Percentiles rank a stretch among this genome's conserved stretches.
phyloP scores from a whole-genome alignment of 2,113 vertebrate genomes.

The Epinephelus lanceolatus region DNA sequence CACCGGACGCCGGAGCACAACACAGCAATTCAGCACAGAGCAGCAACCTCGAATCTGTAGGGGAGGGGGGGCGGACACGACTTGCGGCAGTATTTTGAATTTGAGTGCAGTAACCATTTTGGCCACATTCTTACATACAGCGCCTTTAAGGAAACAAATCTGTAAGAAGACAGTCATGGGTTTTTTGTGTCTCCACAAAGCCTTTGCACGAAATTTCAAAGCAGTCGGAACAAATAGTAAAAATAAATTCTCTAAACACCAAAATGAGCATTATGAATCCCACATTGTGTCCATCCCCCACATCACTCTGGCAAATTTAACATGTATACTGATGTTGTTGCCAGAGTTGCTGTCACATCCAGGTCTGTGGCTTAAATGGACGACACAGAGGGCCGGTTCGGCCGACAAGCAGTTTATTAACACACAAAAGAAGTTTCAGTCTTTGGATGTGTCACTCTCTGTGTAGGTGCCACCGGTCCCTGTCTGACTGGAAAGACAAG shows the following conservation, averaged over 20 bases:
- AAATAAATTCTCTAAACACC: neutral
- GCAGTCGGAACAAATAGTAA: neutral
- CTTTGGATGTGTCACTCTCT: conserved; percentile 1
- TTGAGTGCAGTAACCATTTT: too few relatives aligned
- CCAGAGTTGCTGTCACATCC: neutral
- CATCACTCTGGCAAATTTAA: neutral
- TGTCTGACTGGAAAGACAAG: neutral
- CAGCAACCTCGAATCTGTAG: too few relatives aligned
- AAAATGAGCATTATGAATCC: neutral
- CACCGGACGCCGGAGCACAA: too few relatives aligned
- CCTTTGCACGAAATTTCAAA: neutral
- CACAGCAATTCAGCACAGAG: too few relatives aligned
- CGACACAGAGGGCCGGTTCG: neutral
- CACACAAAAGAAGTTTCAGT: neutral
- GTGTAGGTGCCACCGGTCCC: neutral
- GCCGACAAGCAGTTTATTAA: neutral
- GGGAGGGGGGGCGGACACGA: too few relatives aligned
- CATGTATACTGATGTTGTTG: neutral
- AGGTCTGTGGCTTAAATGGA: conserved; percentile 6
- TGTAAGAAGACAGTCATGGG: neutral
- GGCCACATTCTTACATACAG: too few relatives aligned
- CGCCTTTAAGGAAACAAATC: neutral
- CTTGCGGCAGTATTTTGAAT: too few relatives aligned
- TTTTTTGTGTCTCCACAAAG: neutral
- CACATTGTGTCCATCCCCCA: neutral